Evolutionary conservation across 2,888 invertebrate genomes (phyloP).

Genomic region (Ceriagrion tenellum): DNA sequence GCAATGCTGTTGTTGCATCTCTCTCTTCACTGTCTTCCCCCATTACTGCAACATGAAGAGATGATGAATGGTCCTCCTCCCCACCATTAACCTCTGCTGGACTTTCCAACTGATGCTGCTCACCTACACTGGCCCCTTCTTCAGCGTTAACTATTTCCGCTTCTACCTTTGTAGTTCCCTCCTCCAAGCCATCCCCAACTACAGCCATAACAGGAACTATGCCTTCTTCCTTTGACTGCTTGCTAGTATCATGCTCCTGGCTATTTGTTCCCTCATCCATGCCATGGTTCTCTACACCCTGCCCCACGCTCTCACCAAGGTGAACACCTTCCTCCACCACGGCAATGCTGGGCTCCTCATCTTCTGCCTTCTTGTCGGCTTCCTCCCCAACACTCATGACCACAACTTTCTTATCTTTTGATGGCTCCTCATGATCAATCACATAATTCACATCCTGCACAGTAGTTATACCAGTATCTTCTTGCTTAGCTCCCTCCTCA

Average conservation of each 20-base stretch:
- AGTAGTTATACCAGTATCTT: background rate
- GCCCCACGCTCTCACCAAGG: too few relatives aligned
- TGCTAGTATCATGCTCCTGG: background rate
- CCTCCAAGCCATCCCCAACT: background rate
- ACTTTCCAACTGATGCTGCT: background rate
- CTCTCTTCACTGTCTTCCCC: background rate
- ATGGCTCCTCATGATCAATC: constrained; percentile 30
- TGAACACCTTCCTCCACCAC: background rate
- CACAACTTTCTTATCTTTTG: background rate
- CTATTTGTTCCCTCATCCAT: background rate
- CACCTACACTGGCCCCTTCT: background rate
- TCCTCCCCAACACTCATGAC: background rate
- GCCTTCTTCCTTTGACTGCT: background rate
- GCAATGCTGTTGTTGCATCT: background rate
- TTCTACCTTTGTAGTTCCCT: background rate
- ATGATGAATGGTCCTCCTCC: background rate
- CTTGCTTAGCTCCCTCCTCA: background rate
- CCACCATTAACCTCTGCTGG: background rate
- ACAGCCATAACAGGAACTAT: background rate
- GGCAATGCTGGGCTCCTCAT: background rate
- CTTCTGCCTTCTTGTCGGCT: background rate
- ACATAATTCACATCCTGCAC: background rate
- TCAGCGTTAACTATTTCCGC: background rate
- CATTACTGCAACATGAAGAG: background rate
- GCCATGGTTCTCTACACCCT: background rate